Conservation (phyloP, 2,797 vertebrate species). For the Linurgus olivaceus region DNA sequence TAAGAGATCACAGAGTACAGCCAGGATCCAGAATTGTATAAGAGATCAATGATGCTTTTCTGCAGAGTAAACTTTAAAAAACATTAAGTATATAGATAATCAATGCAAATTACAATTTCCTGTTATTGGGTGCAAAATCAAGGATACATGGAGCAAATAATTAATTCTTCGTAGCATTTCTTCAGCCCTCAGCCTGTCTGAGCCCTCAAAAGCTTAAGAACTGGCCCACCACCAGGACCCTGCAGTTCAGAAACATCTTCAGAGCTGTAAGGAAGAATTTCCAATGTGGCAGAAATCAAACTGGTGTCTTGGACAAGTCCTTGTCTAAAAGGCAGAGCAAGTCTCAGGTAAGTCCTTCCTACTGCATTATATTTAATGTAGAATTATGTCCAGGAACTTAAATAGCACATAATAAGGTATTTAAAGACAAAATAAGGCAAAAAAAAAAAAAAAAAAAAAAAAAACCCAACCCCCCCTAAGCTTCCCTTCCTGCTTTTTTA, state of each 20-base stretch:
- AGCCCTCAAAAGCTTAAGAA: not conserved
- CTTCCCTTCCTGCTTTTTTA: not conserved
- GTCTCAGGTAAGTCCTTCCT: not conserved
- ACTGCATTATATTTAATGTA: not conserved
- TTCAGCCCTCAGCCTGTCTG: not conserved
- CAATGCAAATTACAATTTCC: not conserved
- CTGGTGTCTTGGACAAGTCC: not conserved
- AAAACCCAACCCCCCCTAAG: not conserved
- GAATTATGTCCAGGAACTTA: not conserved
- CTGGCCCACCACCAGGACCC: not conserved
- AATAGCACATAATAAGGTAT: not conserved
- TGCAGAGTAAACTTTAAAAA: not conserved
- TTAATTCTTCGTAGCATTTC: not conserved
- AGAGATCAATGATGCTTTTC: slow-evolving; percentile 9
- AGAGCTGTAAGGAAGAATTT: not conserved
- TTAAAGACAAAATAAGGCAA: not conserved
- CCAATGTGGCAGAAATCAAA: not conserved
- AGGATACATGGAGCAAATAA: not conserved
- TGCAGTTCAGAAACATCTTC: fast-evolving
- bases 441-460: not conserved
- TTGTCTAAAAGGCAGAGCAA: not conserved
- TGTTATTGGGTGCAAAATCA: not conserved
- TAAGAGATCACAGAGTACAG: not conserved
- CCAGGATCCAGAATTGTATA: not conserved
- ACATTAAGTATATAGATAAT: not conserved